Evolutionary conservation across 1,140 invertebrate genomes (phyloP).

Genomic region (Hyphantria cunea): DNA sequence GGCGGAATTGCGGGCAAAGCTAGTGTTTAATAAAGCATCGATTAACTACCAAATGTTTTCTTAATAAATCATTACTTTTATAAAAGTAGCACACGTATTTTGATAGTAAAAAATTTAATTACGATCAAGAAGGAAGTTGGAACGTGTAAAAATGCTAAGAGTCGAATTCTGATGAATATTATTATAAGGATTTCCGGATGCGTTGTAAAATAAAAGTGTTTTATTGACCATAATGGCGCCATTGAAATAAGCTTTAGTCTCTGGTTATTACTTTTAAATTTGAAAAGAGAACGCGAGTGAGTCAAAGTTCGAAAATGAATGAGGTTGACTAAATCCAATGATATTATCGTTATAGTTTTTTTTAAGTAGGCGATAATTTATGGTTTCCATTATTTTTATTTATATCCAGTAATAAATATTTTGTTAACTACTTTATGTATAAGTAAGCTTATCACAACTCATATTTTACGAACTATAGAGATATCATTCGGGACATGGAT

Average conservation of each 20-base stretch:
- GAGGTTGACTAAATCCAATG: background rate
- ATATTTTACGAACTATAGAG: too few species aligned
- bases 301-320: constrained; percentile 13
- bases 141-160: constrained; percentile 24
- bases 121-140: constrained; percentile 15
- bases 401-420: background rate
- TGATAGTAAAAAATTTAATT: constrained; percentile 18
- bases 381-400: constrained; percentile 2
- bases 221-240: constrained; percentile 27
- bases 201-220: constrained; percentile 19
- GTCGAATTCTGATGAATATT: constrained; percentile 17
- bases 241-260: constrained; percentile 24
- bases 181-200: constrained; percentile 17
- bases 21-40: too few species aligned
- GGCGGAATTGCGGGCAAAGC: too few species aligned
- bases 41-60: too few species aligned
- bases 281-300: constrained; percentile 9
- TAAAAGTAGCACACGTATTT: constrained; percentile 6
- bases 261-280: constrained; percentile 24
- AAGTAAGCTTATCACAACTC: background rate
- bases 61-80: constrained; percentile 23
- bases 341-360: background rate
- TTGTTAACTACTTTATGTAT: background rate
- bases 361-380: background rate
- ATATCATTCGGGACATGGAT: too few species aligned